These are phyloP conservation scores for Clostera curtula DNA, from an alignment of 2,888 invertebrate genomes.

Conservation along the genomic window DNA sequence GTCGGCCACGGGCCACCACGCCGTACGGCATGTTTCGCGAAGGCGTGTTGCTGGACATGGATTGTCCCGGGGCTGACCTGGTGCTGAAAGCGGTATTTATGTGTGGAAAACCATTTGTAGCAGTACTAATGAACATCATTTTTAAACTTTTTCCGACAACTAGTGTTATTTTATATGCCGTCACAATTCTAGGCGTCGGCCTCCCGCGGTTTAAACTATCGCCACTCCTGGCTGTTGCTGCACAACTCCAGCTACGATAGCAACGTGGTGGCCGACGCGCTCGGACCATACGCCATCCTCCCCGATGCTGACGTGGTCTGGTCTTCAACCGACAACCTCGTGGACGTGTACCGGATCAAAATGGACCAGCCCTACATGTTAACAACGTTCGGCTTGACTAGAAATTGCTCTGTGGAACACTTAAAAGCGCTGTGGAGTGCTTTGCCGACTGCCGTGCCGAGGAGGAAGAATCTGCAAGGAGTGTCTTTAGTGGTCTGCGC, in stretches of 20 bases:
- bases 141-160: not conserved
- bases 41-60: slow-evolving; percentile 43
- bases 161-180: not conserved
- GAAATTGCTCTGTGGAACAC: slow-evolving; percentile 13
- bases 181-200: slow-evolving; percentile 37
- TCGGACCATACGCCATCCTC: slow-evolving; percentile 30
- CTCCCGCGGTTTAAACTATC: slow-evolving; percentile 43
- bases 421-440: slow-evolving; percentile 29
- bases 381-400: slow-evolving; percentile 22
- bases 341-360: slow-evolving; percentile 46
- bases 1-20: slow-evolving; percentile 18
- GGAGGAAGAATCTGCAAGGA: slow-evolving; percentile 42
- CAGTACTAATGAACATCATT: too few relatives aligned
- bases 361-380: slow-evolving; percentile 23
- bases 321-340: slow-evolving; percentile 27
- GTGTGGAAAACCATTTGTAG: too few relatives aligned
- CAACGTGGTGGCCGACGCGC: slow-evolving; percentile 17
- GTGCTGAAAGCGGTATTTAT: slow-evolving; percentile 29
- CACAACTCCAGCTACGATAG: slow-evolving; percentile 26
- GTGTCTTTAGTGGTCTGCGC: slow-evolving; percentile 36
- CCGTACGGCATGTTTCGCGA: slow-evolving; percentile 39
- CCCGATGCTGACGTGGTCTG: slow-evolving; percentile 54
- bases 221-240: slow-evolving; percentile 51
- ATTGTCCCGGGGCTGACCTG: slow-evolving; percentile 27
- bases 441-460: slow-evolving; percentile 31